These are phyloP conservation scores for Cyclophora punctaria DNA, from an alignment of 2,888 invertebrate genomes.

Conservation along the genomic window DNA sequence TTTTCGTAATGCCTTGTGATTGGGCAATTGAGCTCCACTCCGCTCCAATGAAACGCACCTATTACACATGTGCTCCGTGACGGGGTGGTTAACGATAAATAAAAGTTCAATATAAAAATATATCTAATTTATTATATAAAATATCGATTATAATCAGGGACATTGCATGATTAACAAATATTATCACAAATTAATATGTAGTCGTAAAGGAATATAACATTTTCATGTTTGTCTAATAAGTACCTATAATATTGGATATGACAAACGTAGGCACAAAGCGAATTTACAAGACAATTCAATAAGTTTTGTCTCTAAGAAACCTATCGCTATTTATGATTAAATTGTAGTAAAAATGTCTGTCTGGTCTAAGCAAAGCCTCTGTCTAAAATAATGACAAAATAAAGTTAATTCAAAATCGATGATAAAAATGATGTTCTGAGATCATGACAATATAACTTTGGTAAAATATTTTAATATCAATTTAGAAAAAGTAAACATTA, in stretches of 20 bases:
- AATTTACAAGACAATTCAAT: conserved; percentile 11
- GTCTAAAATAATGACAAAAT: background rate
- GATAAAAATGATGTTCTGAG: background rate
- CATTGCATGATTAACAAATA: conserved; percentile 52
- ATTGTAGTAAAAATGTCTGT: background rate
- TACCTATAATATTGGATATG: background rate
- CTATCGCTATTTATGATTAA: conserved; percentile 3
- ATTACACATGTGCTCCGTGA: too few relatives aligned
- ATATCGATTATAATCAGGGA: conserved; percentile 47
- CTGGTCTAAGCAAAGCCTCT: conserved; percentile 20
- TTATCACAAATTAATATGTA: conserved; percentile 37
- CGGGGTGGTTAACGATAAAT: conserved; percentile 1
- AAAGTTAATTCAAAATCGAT: too few relatives aligned
- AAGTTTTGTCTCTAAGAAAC: conserved; percentile 3
- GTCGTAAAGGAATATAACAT: conserved; percentile 25
- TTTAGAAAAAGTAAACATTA: too few relatives aligned
- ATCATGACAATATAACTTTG: conserved; percentile 3
- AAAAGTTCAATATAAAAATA: conserved; percentile 25
- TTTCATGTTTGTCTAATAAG: conserved; percentile 9
- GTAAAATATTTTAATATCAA: background rate
- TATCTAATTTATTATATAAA: conserved; percentile 46
- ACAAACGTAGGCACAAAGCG: conserved; percentile 3
- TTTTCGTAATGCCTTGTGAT: too few relatives aligned
- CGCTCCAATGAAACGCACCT: too few relatives aligned
- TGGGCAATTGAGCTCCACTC: too few relatives aligned